These are phyloP conservation scores for Calcarius ornatus DNA, from an alignment of 2,113 vertebrate genomes.

Conservation along the genomic window DNA sequence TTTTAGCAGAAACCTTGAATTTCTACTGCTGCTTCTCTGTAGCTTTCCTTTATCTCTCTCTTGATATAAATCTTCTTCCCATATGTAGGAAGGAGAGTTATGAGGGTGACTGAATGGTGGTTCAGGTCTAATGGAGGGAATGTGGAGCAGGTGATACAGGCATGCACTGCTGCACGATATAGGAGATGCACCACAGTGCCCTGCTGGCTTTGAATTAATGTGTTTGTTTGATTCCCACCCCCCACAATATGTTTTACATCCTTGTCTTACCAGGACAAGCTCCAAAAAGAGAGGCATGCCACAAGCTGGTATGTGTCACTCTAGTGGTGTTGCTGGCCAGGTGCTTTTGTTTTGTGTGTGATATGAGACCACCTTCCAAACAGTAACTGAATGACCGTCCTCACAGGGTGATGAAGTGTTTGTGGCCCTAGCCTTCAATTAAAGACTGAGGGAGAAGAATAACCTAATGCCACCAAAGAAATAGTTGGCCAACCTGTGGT, in stretches of 20 bases:
- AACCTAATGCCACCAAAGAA: background rate
- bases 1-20: background rate
- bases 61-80: background rate
- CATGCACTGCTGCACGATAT: background rate
- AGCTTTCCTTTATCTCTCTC: background rate
- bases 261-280: background rate
- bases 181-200: background rate
- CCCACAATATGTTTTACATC: background rate
- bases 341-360: background rate
- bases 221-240: background rate
- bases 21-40: background rate
- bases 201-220: background rate
- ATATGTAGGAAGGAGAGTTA: background rate
- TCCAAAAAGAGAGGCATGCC: background rate
- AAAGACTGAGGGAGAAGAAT: background rate
- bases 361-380: background rate
- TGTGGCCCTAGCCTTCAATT: background rate
- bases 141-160: background rate
- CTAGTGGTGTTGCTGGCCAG: background rate
- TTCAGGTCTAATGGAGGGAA: background rate
- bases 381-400: background rate
- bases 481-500: background rate
- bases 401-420: accelerated
- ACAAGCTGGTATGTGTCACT: background rate
- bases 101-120: background rate